Evolutionary conservation across 2,888 invertebrate species (phyloP).

Genomic region (Sussaba pulchella): DNA sequence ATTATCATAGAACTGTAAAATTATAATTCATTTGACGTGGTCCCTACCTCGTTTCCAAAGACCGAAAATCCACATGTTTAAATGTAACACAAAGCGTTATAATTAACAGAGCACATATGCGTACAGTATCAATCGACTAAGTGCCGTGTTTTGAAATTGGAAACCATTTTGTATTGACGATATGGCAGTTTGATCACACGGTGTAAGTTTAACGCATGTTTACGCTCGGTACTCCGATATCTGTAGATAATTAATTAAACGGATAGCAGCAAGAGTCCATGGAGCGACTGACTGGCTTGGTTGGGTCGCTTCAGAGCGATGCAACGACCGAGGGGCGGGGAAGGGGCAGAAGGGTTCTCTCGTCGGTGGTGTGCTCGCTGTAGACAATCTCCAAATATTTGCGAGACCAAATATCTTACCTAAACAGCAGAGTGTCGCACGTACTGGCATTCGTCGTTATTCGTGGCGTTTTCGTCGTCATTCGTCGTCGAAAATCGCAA

Average conservation of each 20-base stretch:
- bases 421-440: conserved; percentile 82
- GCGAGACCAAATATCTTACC: conserved; percentile 84
- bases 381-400: conserved; percentile 84
- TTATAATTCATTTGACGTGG: no score
- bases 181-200: conserved; percentile 8
- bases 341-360: conserved; percentile 67
- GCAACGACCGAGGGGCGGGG: conserved; percentile 51
- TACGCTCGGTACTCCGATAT: conserved; percentile 17
- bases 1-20: no score
- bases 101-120: no score
- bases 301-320: conserved; percentile 42
- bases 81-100: no score
- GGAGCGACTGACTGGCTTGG: conserved; percentile 71
- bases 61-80: no score
- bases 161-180: conserved; percentile 2
- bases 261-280: conserved; percentile 78
- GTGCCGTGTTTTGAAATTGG: neutral
- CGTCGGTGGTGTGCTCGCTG: conserved; percentile 71
- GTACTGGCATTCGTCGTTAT: conserved; percentile 72
- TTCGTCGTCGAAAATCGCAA: conserved; percentile 42
- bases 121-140: neutral
- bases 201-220: conserved; percentile 7
- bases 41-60: no score
- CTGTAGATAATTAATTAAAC: conserved; percentile 31
- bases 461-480: conserved; percentile 45